phyloP scores from a whole-genome alignment of 2,797 vertebrate genomes.

The Gorsachius magnificus region DNA sequence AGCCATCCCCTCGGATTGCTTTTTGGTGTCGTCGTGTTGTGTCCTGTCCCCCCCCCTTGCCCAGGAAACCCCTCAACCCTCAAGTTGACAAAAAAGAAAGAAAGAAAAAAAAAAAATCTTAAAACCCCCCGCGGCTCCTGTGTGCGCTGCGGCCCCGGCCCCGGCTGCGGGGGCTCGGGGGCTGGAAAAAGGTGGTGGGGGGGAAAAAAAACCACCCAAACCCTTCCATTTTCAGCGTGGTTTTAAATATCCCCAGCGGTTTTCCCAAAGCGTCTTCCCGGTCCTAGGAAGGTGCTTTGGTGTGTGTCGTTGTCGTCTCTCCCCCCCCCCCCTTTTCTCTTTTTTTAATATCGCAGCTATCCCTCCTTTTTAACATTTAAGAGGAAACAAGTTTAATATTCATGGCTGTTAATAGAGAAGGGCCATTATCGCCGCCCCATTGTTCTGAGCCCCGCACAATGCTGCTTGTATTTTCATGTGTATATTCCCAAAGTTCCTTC shows the following conservation, averaged over 20 bases:
- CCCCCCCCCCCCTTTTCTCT: neutral
- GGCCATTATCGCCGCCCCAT: constrained; percentile 65
- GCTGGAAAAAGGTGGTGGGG: neutral
- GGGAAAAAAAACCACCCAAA: neutral
- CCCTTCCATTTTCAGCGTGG: neutral
- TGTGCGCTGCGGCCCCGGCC: neutral
- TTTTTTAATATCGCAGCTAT: constrained; percentile 49
- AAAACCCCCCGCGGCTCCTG: neutral
- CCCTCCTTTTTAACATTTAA: constrained; percentile 59
- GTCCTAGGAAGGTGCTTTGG: constrained; percentile 10
- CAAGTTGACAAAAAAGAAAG: neutral
- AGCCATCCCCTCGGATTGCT: neutral
- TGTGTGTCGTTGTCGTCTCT: neutral
- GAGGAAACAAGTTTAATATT: constrained; percentile 74
- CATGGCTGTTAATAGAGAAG: constrained; percentile 74
- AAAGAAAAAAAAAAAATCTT: neutral
- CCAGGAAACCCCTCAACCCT: neutral
- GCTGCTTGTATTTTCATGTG: constrained; percentile 67
- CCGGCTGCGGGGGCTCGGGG: neutral
- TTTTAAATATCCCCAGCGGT: constrained; percentile 51
- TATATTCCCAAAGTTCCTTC: constrained; percentile 67
- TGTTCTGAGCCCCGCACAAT: constrained; percentile 64
- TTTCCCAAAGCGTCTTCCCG: constrained; percentile 29
- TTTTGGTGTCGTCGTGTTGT: too few relatives aligned
- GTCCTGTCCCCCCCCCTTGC: neutral